Percentiles rank a stretch among this genome's conserved stretches.
phyloP scores from a whole-genome alignment of 2,113 vertebrate genomes.

The Xiphophorus couchianus region DNA sequence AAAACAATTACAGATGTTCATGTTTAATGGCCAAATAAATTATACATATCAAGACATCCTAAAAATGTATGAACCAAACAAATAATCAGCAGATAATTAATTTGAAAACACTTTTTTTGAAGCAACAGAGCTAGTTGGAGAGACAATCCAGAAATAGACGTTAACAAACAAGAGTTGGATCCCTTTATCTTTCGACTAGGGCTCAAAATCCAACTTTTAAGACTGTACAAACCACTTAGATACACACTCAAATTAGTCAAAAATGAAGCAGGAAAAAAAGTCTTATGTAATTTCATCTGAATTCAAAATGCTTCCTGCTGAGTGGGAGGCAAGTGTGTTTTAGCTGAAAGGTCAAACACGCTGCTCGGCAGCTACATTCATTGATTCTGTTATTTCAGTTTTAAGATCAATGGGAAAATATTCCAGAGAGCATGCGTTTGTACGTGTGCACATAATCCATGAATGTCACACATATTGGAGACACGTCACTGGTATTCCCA shows the following conservation, averaged over 20 bases:
- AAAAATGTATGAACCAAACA: too few species aligned
- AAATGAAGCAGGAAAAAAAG: slow-evolving; percentile 18
- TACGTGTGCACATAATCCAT: not conserved
- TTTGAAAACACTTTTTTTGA: not conserved
- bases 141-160: not conserved
- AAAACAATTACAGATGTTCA: not conserved
- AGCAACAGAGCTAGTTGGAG: not conserved
- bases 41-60: not conserved
- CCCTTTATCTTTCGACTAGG: not conserved
- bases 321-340: slow-evolving; percentile 35
- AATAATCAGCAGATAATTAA: too few species aligned
- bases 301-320: slow-evolving; percentile 16
- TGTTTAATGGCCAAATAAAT: not conserved
- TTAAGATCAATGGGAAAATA: slow-evolving; percentile 42
- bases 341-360: slow-evolving; percentile 56
- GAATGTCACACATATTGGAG: not conserved
- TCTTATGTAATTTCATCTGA: slow-evolving; percentile 25
- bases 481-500: slow-evolving; percentile 2
- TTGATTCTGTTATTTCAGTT: slow-evolving; percentile 52
- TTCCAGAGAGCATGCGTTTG: slow-evolving; percentile 24
- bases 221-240: not conserved
- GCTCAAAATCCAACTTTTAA: not conserved
- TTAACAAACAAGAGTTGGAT: not conserved
- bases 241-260: slow-evolving; percentile 11
- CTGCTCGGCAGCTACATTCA: slow-evolving; percentile 33